Percentiles rank a stretch among this genome's conserved stretches.
phyloP scores from a whole-genome alignment of 2,797 vertebrate genomes.

The Furcifer pardalis region DNA sequence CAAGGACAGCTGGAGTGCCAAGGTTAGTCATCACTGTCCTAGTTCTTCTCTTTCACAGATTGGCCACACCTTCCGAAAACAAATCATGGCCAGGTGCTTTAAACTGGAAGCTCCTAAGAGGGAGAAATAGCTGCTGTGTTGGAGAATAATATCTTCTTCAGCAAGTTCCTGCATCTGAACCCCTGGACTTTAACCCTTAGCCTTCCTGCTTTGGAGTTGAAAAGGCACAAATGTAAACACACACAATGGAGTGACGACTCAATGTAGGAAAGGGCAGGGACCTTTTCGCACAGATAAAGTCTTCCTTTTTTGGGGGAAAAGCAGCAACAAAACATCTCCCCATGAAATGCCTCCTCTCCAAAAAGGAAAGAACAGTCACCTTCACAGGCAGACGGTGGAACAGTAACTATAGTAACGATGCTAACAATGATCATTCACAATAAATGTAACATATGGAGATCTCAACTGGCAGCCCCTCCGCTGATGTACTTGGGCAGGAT shows the following conservation, averaged over 20 bases:
- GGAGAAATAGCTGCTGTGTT: background rate
- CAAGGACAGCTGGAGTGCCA: too few species aligned
- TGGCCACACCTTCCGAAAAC: background rate
- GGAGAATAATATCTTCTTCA: background rate
- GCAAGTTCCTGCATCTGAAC: conserved; percentile 6
- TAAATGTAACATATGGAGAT: conserved; percentile 50
- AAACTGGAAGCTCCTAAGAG: background rate
- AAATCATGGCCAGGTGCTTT: conserved; percentile 12
- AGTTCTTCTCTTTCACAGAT: background rate
- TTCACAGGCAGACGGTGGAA: conserved; percentile 33
- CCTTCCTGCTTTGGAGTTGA: conserved; percentile 30
- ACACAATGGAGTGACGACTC: too few species aligned
- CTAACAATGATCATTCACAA: conserved; percentile 57
- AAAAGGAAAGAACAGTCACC: conserved; percentile 52
- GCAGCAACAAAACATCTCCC: too few species aligned
- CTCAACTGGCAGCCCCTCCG: conserved; percentile 43
- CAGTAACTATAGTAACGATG: conserved; percentile 67
- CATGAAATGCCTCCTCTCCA: conserved; percentile 57
- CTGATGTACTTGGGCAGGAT: conserved; percentile 43
- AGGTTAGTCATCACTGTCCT: too few species aligned
- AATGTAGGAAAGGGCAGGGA: conserved; percentile 45
- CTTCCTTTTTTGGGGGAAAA: conserved; percentile 35
- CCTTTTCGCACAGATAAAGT: conserved; percentile 48
- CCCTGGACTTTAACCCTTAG: background rate
- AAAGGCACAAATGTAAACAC: conserved; percentile 27